phyloP scores from a whole-genome alignment of 2,113 vertebrate genomes.

The Hypanus sabinus region DNA sequence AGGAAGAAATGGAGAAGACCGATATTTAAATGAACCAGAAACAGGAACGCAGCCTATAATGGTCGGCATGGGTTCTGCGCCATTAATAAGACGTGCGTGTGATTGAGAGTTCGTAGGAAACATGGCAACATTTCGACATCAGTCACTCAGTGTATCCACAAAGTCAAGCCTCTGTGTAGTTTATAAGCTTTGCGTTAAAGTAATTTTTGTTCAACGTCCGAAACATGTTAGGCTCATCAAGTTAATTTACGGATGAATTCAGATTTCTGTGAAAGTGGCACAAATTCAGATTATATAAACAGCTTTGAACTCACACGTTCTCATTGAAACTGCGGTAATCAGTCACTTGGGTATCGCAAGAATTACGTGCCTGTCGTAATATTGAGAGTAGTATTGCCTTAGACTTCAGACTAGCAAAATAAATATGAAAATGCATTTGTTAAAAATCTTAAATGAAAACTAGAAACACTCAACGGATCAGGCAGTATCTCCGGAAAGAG shows the following conservation, averaged over 20 bases:
- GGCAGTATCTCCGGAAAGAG: too few relatives aligned
- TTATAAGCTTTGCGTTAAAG: neutral
- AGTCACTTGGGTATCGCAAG: too few relatives aligned
- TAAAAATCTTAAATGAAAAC: too few relatives aligned
- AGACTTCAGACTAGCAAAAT: neutral
- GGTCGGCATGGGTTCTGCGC: neutral
- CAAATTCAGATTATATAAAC: neutral
- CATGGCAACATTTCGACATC: neutral
- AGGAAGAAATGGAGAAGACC: neutral
- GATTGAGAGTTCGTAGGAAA: neutral
- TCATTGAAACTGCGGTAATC: too few relatives aligned
- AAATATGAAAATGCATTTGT: too few relatives aligned
- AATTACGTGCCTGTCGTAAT: neutral
- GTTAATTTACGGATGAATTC: neutral
- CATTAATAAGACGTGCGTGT: neutral
- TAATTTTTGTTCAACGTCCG: too few relatives aligned
- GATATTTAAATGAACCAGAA: neutral
- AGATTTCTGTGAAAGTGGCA: neutral
- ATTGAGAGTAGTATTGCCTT: neutral
- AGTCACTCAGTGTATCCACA: neutral
- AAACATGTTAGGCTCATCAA: neutral
- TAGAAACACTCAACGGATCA: too few relatives aligned
- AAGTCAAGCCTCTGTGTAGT: neutral
- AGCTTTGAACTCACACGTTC: neutral
- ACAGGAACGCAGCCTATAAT: neutral